These are phyloP conservation scores for Psittacula echo DNA, from an alignment of 2,797 vertebrate genomes.

Conservation along the genomic window DNA sequence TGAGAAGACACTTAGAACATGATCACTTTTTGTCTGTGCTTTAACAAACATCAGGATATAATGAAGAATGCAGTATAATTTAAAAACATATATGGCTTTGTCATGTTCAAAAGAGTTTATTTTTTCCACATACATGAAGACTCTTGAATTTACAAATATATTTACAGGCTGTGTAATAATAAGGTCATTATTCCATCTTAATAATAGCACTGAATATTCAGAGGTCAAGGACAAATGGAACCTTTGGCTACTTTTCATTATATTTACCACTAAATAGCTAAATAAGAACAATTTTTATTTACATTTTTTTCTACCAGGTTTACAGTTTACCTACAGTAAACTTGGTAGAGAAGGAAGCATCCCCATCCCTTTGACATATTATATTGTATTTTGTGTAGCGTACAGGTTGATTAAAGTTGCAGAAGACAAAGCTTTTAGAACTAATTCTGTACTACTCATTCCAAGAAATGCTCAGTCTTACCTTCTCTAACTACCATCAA, in stretches of 20 bases:
- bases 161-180: background rate
- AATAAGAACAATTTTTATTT: background rate
- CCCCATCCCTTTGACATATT: background rate
- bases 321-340: background rate
- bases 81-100: background rate
- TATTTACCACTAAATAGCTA: background rate
- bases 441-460: background rate
- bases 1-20: background rate
- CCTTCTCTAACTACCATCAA: background rate
- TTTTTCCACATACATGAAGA: background rate
- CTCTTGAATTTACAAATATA: background rate
- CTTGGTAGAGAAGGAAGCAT: background rate
- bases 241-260: background rate
- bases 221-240: background rate
- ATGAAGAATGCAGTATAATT: background rate
- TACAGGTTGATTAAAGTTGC: background rate
- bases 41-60: background rate
- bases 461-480: background rate
- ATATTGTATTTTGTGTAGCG: background rate
- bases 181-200: background rate
- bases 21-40: background rate
- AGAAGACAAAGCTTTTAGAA: background rate
- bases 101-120: background rate
- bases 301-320: background rate
- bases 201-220: background rate